A percentile compares a stretch with the other conserved stretches of the same genome.
phyloP scores from a whole-genome alignment of 2,797 vertebrate genomes.

The Tinamus major region DNA sequence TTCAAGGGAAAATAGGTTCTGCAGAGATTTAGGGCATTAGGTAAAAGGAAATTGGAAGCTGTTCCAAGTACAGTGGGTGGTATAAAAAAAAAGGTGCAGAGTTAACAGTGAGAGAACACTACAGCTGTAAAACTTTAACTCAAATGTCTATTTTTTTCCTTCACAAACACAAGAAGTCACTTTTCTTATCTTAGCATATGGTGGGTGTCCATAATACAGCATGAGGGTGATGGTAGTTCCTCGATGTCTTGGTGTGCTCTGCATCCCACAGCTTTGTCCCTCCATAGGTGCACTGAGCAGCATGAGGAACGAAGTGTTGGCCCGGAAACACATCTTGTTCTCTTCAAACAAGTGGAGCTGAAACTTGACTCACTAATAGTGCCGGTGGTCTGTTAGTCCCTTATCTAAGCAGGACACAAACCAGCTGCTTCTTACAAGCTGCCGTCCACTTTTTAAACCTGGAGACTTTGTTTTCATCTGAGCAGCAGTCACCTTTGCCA shows the following conservation, averaged over 20 bases:
- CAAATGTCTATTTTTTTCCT: neutral
- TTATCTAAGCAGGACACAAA: conserved; percentile 39
- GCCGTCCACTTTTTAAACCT: conserved; percentile 41
- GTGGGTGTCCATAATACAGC: neutral
- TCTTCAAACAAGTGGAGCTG: neutral
- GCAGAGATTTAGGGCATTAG: conserved; percentile 39
- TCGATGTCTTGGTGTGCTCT: conserved; percentile 2
- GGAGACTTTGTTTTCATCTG: conserved; percentile 14
- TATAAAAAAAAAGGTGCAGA: conserved; percentile 3
- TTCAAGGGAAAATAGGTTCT: conserved; percentile 23
- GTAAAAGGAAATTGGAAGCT: conserved; percentile 44
- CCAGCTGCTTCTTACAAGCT: conserved; percentile 49
- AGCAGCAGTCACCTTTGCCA: conserved; percentile 31
- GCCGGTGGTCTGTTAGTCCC: conserved; percentile 34
- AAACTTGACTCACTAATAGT: conserved; percentile 30
- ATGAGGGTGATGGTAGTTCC: neutral
- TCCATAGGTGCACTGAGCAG: neutral
- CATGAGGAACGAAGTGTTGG: neutral
- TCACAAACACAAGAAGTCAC: neutral
- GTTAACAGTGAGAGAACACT: neutral
- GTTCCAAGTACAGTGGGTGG: conserved; percentile 16
- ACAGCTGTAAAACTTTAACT: neutral
- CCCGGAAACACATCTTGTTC: neutral
- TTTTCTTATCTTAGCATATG: neutral
- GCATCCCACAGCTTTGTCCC: neutral